These are phyloP conservation scores for Pangasius krempfi DNA, from an alignment of 2,797 vertebrate species.

Conservation along the genomic window DNA sequence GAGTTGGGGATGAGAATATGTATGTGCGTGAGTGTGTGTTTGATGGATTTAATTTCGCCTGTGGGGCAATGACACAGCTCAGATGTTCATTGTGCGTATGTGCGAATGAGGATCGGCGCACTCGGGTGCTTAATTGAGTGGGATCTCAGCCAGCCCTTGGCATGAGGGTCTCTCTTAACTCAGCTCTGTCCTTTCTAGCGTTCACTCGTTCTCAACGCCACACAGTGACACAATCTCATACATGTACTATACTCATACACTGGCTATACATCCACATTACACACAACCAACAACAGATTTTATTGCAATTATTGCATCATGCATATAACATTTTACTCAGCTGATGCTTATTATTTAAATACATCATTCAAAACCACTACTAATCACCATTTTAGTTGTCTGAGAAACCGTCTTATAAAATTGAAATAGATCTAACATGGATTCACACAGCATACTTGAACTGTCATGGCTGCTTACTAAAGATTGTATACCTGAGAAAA, in stretches of 20 bases:
- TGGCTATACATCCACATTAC: neutral
- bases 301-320: neutral
- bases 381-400: neutral
- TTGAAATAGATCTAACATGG: neutral
- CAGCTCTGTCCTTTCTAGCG: neutral
- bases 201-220: neutral
- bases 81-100: constrained; percentile 53
- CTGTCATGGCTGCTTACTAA: neutral
- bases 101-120: constrained; percentile 62
- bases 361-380: neutral
- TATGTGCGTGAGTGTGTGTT: constrained; percentile 38
- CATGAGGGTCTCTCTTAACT: constrained; percentile 56
- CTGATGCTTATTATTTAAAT: neutral
- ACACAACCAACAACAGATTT: neutral
- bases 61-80: constrained; percentile 51
- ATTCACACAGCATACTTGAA: neutral
- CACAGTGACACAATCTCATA: neutral
- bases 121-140: constrained; percentile 72
- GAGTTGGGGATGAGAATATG: constrained; percentile 53
- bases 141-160: constrained; percentile 65
- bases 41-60: constrained; percentile 45
- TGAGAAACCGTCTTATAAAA: neutral
- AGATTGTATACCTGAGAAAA: neutral
- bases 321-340: neutral
- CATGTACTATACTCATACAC: neutral